Evolutionary conservation across 2,113 vertebrate species (phyloP).

Genomic region (Peromyscus leucopus): DNA sequence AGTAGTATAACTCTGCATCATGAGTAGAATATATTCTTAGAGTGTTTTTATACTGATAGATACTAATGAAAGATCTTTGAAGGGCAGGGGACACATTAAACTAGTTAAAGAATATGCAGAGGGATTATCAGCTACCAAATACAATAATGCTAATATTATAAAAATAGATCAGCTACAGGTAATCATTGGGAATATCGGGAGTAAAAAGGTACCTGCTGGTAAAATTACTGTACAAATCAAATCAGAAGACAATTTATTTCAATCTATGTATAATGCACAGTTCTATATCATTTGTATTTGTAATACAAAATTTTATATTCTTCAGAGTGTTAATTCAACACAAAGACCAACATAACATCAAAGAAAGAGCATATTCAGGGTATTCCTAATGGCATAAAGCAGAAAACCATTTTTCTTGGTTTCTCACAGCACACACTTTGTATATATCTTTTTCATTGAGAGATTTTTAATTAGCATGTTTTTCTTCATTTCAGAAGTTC

Average conservation of each 20-base stretch:
- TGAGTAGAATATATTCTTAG: background rate
- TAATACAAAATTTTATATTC: background rate
- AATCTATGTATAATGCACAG: background rate
- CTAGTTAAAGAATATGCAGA: background rate
- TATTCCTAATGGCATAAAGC: background rate
- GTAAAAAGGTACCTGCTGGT: background rate
- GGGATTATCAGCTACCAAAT: background rate
- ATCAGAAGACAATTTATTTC: background rate
- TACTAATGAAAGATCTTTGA: background rate
- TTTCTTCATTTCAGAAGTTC: background rate
- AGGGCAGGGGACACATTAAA: background rate
- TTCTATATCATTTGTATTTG: background rate
- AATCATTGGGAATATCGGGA: background rate
- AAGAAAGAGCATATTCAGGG: background rate
- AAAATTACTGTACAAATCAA: constrained; percentile 31
- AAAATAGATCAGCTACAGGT: background rate
- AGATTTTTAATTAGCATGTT: background rate
- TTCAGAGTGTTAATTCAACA: background rate
- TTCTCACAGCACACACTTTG: background rate
- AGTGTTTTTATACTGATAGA: background rate
- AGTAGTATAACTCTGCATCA: background rate
- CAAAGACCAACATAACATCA: constrained; percentile 11
- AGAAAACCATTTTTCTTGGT: background rate
- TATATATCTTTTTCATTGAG: background rate
- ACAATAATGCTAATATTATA: constrained; percentile 1